These are phyloP conservation scores for Therioaphis trifolii DNA, from an alignment of 2,888 invertebrate species.

Conservation along the genomic window DNA sequence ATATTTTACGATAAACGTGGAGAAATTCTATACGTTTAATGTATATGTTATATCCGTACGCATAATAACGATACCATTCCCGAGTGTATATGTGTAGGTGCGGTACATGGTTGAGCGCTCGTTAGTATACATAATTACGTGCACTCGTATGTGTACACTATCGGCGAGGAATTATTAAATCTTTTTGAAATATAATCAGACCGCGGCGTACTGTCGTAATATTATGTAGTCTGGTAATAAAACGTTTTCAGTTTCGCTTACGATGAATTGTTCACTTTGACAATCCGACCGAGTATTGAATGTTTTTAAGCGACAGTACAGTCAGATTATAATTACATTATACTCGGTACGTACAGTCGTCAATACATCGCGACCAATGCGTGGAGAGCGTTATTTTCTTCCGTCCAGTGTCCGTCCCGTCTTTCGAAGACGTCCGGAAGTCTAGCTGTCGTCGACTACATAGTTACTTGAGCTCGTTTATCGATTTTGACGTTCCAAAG, in stretches of 20 bases:
- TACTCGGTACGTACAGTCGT: too few species aligned
- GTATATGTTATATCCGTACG: neutral
- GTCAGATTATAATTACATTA: too few species aligned
- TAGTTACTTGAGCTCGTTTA: neutral
- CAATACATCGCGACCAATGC: neutral
- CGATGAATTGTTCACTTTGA: neutral
- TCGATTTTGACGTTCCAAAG: neutral
- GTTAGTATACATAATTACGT: neutral
- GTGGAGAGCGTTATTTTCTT: neutral
- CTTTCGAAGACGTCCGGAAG: neutral
- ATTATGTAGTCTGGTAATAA: neutral
- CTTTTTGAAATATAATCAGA: neutral
- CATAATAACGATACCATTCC: neutral
- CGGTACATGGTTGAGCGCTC: neutral
- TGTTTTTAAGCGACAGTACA: neutral
- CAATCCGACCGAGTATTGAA: neutral
- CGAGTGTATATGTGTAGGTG: neutral
- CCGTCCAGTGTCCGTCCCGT: neutral
- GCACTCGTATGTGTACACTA: neutral
- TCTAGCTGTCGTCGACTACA: neutral
- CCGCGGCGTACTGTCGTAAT: neutral
- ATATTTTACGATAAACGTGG: conserved; percentile 33
- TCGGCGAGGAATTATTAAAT: neutral
- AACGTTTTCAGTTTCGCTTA: neutral
- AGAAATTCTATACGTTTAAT: conserved; percentile 8